Percentiles rank a stretch among this genome's conserved stretches.
These are phyloP conservation scores for Cyrtodaria siliqua DNA, from an alignment of 2,888 invertebrate species.

Conservation along the genomic window DNA sequence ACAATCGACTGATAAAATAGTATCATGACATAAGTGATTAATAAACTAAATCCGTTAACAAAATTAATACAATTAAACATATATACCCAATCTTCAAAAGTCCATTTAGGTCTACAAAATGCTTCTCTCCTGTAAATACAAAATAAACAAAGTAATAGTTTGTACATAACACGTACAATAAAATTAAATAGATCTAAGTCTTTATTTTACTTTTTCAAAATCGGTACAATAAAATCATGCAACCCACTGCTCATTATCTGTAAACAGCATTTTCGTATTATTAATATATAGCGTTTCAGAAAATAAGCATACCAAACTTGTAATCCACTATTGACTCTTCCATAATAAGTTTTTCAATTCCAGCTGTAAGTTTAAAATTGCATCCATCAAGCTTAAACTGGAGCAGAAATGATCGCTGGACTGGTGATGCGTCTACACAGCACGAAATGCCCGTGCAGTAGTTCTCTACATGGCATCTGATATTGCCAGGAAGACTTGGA, in stretches of 20 bases:
- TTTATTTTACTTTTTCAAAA: too few relatives aligned
- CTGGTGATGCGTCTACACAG: conserved; percentile 30
- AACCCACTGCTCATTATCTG: too few relatives aligned
- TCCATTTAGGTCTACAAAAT: conserved; percentile 36
- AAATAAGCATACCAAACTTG: conserved; percentile 57
- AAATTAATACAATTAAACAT: too few relatives aligned
- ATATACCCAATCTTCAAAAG: conserved; percentile 37
- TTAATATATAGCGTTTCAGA: too few relatives aligned
- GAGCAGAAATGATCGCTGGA: conserved; percentile 31
- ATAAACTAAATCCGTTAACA: too few relatives aligned
- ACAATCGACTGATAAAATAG: too few relatives aligned
- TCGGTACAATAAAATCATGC: too few relatives aligned
- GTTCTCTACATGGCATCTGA: conserved; percentile 49
- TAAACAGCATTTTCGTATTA: too few relatives aligned
- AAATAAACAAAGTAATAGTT: too few relatives aligned
- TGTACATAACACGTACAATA: too few relatives aligned
- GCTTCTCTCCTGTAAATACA: conserved; percentile 16
- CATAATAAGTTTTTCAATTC: conserved; percentile 18
- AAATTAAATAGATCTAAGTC: too few relatives aligned
- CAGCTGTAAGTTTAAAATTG: conserved; percentile 14
- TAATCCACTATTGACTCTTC: conserved; percentile 29
- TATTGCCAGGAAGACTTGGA: conserved; percentile 7
- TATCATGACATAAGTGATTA: too few relatives aligned
- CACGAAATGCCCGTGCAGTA: conserved; percentile 64
- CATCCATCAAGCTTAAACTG: conserved; percentile 41